A percentile compares a stretch with the other conserved stretches of the same genome.
Conservation (phyloP, 2,888 invertebrate genomes). For the Diarsia dahlii region DNA sequence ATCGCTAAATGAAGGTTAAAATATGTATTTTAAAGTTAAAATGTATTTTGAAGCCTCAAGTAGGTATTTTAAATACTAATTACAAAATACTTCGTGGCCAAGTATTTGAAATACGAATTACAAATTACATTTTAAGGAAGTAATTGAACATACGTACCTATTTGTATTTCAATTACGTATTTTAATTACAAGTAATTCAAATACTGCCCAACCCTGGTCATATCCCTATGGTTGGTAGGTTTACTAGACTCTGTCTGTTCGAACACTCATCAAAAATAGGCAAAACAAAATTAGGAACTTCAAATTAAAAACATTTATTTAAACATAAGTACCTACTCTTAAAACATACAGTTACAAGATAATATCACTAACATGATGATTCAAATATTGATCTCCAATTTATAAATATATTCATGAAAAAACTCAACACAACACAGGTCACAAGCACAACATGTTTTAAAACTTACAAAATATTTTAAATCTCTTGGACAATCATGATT, state of each 20-base stretch:
- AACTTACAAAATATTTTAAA: not conserved
- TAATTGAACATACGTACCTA: too few relatives aligned
- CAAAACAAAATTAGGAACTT: not conserved
- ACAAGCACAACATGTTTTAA: not conserved
- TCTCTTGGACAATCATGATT: not conserved
- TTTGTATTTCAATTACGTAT: conserved; percentile 37
- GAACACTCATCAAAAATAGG: not conserved
- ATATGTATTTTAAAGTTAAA: too few relatives aligned
- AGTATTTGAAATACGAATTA: too few relatives aligned
- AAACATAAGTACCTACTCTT: conserved; percentile 13
- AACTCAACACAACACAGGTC: not conserved
- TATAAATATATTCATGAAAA: conserved; percentile 6
- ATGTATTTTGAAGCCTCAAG: too few relatives aligned
- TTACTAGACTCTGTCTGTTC: not conserved
- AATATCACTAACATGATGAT: not conserved
- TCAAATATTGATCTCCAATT: not conserved
- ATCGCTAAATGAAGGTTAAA: too few relatives aligned
- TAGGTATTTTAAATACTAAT: too few relatives aligned
- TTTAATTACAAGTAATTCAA: conserved; percentile 32
- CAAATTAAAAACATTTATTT: conserved; percentile 17
- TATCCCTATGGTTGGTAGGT: too few relatives aligned
- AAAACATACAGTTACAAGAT: not conserved
- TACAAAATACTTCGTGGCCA: too few relatives aligned
- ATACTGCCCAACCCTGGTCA: conserved; percentile 20
- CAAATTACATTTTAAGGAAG: too few relatives aligned